Conservation (phyloP, 2,113 vertebrate genomes). For the Varanus komodoensis region DNA sequence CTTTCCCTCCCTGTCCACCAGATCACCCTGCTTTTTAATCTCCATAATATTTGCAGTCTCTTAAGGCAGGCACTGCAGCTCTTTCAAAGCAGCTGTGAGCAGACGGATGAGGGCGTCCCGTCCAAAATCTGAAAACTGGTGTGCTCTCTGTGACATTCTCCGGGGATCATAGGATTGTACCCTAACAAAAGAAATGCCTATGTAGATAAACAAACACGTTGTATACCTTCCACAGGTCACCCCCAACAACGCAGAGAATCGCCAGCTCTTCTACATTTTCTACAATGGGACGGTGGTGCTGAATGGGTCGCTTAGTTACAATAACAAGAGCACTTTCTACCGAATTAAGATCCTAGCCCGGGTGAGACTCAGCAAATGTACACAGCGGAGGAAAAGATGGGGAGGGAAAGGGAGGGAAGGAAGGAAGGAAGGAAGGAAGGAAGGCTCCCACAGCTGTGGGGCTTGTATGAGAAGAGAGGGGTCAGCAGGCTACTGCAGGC, state of each 20-base stretch:
- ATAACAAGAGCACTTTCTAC: slow-evolving; percentile 81
- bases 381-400: background rate
- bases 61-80: too few species aligned
- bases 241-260: slow-evolving; percentile 58
- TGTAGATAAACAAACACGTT: too few species aligned
- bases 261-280: slow-evolving; percentile 72
- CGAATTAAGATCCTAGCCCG: slow-evolving; percentile 75
- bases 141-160: too few species aligned
- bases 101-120: too few species aligned
- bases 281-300: slow-evolving; percentile 74
- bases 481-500: background rate
- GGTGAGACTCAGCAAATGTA: slow-evolving; percentile 68
- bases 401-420: background rate
- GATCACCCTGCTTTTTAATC: too few species aligned
- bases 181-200: too few species aligned
- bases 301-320: slow-evolving; percentile 75
- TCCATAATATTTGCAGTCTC: too few species aligned
- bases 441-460: background rate
- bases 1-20: too few species aligned
- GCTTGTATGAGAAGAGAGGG: background rate
- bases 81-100: too few species aligned
- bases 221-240: slow-evolving; percentile 69
- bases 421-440: too few species aligned
- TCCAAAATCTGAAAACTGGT: too few species aligned
- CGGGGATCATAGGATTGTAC: too few species aligned